These are phyloP conservation scores for Columba guinea DNA, from an alignment of 2,797 vertebrate genomes.

Conservation along the genomic window DNA sequence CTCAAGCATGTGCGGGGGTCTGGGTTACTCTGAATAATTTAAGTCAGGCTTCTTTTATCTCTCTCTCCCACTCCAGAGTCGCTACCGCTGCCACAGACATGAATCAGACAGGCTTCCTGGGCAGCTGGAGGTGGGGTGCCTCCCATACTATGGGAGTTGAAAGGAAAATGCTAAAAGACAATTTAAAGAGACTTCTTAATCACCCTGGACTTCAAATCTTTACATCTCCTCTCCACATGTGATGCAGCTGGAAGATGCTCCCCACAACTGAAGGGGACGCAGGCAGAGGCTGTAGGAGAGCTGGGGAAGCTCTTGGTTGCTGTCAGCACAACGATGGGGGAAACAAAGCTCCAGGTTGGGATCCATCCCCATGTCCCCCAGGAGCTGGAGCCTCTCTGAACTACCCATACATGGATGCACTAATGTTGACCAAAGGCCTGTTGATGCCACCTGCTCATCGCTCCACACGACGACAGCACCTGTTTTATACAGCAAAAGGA, in stretches of 20 bases:
- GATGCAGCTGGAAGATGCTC: background rate
- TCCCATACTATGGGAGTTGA: background rate
- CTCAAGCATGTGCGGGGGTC: background rate
- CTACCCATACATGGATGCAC: rapidly evolving
- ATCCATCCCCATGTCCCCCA: background rate
- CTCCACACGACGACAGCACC: too few relatives aligned
- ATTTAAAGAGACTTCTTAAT: conserved; percentile 39
- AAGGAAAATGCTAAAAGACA: background rate
- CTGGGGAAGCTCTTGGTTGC: background rate
- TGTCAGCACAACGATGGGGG: background rate
- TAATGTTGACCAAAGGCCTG: background rate
- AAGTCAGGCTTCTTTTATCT: conserved; percentile 26
- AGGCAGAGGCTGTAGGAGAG: background rate
- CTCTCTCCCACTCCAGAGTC: background rate
- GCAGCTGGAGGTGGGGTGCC: background rate
- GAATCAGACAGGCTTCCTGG: conserved; percentile 1
- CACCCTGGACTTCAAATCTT: background rate
- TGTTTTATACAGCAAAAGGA: background rate
- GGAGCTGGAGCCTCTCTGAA: background rate
- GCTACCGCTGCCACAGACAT: background rate
- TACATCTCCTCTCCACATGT: background rate
- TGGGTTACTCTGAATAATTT: conserved; percentile 44
- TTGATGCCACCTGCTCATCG: rapidly evolving
- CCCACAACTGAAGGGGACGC: rapidly evolving
- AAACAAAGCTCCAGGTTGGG: background rate